phyloP scores from a whole-genome alignment of 2,888 invertebrate species.

The Aelia acuminata region DNA sequence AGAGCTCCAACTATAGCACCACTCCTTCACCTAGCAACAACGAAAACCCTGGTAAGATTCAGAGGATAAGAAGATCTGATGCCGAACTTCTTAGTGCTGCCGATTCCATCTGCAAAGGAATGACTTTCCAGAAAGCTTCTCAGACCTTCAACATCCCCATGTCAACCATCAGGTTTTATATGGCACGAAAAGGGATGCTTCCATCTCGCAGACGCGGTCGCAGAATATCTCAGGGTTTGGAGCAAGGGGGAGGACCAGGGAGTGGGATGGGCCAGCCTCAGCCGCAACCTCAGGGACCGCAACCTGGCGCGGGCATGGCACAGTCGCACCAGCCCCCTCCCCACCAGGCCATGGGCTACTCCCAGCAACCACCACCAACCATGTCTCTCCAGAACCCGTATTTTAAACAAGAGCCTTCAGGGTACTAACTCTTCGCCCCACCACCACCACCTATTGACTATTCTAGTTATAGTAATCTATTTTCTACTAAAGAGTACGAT shows the following conservation, averaged over 20 bases:
- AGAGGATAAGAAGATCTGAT: slow-evolving; percentile 64
- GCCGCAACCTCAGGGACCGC: slow-evolving; percentile 26
- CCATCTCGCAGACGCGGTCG: slow-evolving; percentile 85
- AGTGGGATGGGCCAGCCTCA: slow-evolving; percentile 21
- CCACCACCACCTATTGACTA: slow-evolving; percentile 42
- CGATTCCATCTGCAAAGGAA: slow-evolving; percentile 87
- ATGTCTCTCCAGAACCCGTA: slow-evolving; percentile 62
- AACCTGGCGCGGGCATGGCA: background rate
- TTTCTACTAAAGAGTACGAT: slow-evolving; percentile 56
- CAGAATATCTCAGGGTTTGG: slow-evolving; percentile 63
- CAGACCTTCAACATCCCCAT: slow-evolving; percentile 91
- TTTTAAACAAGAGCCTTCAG: slow-evolving; percentile 63
- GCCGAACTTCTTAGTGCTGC: slow-evolving; percentile 70
- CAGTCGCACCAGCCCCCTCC: slow-evolving; percentile 54
- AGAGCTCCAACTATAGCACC: slow-evolving; percentile 63
- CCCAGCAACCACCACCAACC: slow-evolving; percentile 59
- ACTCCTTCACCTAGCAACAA: slow-evolving; percentile 63
- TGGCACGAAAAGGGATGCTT: slow-evolving; percentile 88
- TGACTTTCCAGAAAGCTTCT: slow-evolving; percentile 89
- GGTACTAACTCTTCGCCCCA: slow-evolving; percentile 61
- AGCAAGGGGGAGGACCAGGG: slow-evolving; percentile 59
- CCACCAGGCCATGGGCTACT: slow-evolving; percentile 54
- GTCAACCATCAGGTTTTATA: slow-evolving; percentile 88
- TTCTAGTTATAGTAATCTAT: slow-evolving; percentile 54
- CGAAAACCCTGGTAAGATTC: slow-evolving; percentile 63